Conservation (phyloP, 1,140 invertebrate genomes). For the Amyelois transitella region DNA sequence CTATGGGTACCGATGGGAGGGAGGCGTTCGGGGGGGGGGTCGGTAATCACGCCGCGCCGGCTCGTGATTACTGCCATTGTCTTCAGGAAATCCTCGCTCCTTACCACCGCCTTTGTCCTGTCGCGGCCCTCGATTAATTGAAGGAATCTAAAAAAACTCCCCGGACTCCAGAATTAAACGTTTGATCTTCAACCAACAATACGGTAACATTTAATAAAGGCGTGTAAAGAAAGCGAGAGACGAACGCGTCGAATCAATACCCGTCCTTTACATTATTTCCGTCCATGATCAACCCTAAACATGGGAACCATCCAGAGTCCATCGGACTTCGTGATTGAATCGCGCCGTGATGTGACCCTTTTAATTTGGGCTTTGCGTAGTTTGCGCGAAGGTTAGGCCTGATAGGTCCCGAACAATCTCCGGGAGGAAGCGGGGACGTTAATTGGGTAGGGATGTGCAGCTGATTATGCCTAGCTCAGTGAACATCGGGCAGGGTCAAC, state of each 20-base stretch:
- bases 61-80: constrained; percentile 52
- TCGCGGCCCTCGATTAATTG: constrained; percentile 40
- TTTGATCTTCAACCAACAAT: constrained; percentile 12
- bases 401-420: constrained; percentile 24
- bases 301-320: constrained; percentile 13
- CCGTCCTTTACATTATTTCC: constrained; percentile 9
- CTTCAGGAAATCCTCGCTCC: constrained; percentile 44
- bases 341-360: constrained; percentile 24
- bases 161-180: constrained; percentile 9
- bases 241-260: neutral
- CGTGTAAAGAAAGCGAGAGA: neutral
- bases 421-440: constrained; percentile 22
- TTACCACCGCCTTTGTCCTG: constrained; percentile 41
- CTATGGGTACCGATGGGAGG: constrained; percentile 9
- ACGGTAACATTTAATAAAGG: neutral
- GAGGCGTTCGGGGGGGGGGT: constrained; percentile 6
- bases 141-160: constrained; percentile 33
- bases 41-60: constrained; percentile 29
- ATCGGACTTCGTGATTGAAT: constrained; percentile 30
- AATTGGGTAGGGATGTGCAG: constrained; percentile 30
- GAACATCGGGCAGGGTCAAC: constrained; percentile 6
- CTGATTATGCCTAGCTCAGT: constrained; percentile 21
- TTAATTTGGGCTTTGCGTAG: constrained; percentile 21
- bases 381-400: constrained; percentile 24
- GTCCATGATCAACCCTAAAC: constrained; percentile 12